Conservation (phyloP, 2,797 vertebrate genomes). For the Clarias platycephalus region DNA sequence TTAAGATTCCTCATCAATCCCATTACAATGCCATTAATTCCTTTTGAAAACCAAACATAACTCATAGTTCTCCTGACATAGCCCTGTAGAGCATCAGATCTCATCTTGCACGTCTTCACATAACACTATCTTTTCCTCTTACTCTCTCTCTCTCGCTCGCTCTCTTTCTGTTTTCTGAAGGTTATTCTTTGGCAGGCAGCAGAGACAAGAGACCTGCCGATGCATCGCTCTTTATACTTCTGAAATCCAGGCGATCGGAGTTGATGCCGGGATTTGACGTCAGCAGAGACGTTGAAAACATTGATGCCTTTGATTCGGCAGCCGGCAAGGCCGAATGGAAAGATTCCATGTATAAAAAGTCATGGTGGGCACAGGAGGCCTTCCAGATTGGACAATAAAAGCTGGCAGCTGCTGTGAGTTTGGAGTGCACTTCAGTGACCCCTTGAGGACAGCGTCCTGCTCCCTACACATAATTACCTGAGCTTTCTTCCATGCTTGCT, state of each 20-base stretch:
- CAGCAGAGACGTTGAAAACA: slow-evolving; percentile 51
- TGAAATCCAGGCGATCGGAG: slow-evolving; percentile 56
- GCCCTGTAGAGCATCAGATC: slow-evolving; percentile 1
- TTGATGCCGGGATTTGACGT: slow-evolving; percentile 58
- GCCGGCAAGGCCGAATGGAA: slow-evolving; percentile 40
- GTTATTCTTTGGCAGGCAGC: slow-evolving; percentile 48
- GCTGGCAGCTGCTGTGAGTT: slow-evolving; percentile 55
- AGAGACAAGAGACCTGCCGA: slow-evolving; percentile 47
- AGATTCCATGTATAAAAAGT: slow-evolving; percentile 43
- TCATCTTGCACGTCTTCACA: slow-evolving; percentile 7
- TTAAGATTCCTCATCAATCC: slow-evolving; percentile 7
- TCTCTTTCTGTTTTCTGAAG: slow-evolving; percentile 46
- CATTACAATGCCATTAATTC: not conserved
- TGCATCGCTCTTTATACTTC: slow-evolving; percentile 55
- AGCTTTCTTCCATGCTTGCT: slow-evolving; percentile 32
- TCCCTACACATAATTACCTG: slow-evolving; percentile 54
- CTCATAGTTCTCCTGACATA: not conserved
- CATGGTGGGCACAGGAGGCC: slow-evolving; percentile 34
- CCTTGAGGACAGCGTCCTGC: slow-evolving; percentile 50
- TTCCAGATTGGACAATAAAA: slow-evolving; percentile 59
- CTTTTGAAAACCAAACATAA: not conserved
- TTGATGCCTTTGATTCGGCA: slow-evolving; percentile 53
- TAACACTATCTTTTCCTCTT: not conserved
- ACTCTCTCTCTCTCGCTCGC: not conserved
- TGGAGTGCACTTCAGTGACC: slow-evolving; percentile 57